These are phyloP conservation scores for Paramuricea clavata DNA, from an alignment of 92 coral and sea anemone genomes.

Conservation along the genomic window DNA sequence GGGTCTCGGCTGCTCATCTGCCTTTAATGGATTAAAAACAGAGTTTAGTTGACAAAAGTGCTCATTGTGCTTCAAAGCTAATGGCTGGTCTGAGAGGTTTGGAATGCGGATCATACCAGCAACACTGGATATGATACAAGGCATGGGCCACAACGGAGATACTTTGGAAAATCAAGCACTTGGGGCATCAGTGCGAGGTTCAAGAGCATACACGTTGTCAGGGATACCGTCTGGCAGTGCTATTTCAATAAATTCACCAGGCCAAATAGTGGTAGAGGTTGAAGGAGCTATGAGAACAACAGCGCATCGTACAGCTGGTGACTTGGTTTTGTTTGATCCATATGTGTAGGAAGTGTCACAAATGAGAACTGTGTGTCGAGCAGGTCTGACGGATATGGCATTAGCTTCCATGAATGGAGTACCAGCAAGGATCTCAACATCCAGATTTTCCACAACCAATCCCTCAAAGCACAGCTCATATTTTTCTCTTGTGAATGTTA, in stretches of 20 bases:
- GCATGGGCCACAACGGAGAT: slow-evolving; percentile 33
- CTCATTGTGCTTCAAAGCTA: slow-evolving; percentile 9
- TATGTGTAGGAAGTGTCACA: too few relatives aligned
- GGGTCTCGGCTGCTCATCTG: not conserved
- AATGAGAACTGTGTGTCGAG: slow-evolving; percentile 43
- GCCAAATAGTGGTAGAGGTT: slow-evolving; percentile 27
- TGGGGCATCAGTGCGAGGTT: slow-evolving; percentile 21
- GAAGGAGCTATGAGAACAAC: slow-evolving; percentile 16
- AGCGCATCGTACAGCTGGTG: not conserved
- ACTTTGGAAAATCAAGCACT: not conserved
- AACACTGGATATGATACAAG: slow-evolving; percentile 24
- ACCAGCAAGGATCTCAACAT: slow-evolving; percentile 65
- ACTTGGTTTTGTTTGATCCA: too few relatives aligned
- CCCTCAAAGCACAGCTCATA: slow-evolving; percentile 49
- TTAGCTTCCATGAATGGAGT: slow-evolving; percentile 70
- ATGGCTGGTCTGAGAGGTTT: slow-evolving; percentile 30
- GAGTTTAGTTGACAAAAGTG: slow-evolving; percentile 37
- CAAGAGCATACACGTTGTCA: slow-evolving; percentile 18
- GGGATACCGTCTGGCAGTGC: slow-evolving; percentile 2
- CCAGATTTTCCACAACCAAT: slow-evolving; percentile 71
- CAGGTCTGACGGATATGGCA: slow-evolving; percentile 73
- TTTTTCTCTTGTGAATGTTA: not conserved
- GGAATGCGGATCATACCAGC: slow-evolving; percentile 37
- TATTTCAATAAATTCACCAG: slow-evolving; percentile 29
- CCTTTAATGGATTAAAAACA: slow-evolving; percentile 18